Evolutionary conservation across 64 coral and sea anemone genomes (phyloP).

Genomic region (Montipora sp.): DNA sequence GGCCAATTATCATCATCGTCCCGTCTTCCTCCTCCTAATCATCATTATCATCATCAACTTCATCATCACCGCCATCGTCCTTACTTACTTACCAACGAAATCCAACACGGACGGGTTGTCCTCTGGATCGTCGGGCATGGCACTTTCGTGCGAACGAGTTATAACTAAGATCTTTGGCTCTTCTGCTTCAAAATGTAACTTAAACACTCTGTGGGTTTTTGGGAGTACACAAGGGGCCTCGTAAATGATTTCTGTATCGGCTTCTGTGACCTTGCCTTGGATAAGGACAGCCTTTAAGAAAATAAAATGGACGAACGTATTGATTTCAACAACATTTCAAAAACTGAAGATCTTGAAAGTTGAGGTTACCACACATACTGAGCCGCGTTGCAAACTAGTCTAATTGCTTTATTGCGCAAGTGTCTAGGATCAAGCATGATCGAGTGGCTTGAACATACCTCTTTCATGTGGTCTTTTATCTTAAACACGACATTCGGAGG

Average conservation of each 20-base stretch:
- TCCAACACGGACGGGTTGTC: slow-evolving; percentile 69
- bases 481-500: slow-evolving; percentile 52
- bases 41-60: too few relatives aligned
- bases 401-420: neutral
- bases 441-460: neutral
- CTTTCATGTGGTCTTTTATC: slow-evolving; percentile 72
- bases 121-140: slow-evolving; percentile 58
- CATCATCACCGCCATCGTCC: too few relatives aligned
- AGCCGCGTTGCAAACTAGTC: neutral
- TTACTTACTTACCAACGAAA: slow-evolving; percentile 33
- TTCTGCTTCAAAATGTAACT: slow-evolving; percentile 68
- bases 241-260: slow-evolving; percentile 66
- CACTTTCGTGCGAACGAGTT: slow-evolving; percentile 73
- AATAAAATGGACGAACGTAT: neutral
- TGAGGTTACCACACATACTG: neutral
- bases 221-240: slow-evolving; percentile 83
- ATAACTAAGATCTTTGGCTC: slow-evolving; percentile 87
- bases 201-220: slow-evolving; percentile 60
- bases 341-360: neutral
- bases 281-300: slow-evolving; percentile 62
- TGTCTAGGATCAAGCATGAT: neutral
- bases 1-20: too few relatives aligned
- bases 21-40: too few relatives aligned
- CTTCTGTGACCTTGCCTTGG: slow-evolving; percentile 75
- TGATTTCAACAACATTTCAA: neutral